A percentile compares a stretch with the other conserved stretches of the same genome.
These are phyloP conservation scores for Callorhinus ursinus DNA, from an alignment of 2,113 vertebrate species.

Conservation along the genomic window DNA sequence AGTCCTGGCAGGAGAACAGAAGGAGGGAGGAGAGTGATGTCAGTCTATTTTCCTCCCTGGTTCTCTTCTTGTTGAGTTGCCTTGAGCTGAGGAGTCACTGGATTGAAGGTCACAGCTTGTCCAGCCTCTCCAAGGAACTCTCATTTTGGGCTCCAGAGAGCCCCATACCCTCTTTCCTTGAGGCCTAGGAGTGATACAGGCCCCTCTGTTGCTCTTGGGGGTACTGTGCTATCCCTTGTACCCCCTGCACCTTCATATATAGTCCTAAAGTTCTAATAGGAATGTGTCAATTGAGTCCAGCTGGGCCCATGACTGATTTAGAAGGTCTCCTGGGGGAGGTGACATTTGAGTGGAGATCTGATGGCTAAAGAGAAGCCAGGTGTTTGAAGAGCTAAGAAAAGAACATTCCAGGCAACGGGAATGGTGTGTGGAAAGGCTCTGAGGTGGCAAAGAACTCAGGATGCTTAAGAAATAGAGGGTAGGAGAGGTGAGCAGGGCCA, in stretches of 20 bases:
- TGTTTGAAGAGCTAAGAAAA: not conserved
- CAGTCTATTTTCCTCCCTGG: not conserved
- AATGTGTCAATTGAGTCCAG: not conserved
- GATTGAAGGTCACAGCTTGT: not conserved
- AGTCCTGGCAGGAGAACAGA: not conserved
- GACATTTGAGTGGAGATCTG: not conserved
- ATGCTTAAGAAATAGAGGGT: not conserved
- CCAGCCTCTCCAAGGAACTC: not conserved
- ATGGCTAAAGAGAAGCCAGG: not conserved
- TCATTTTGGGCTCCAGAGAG: not conserved
- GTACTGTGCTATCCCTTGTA: not conserved
- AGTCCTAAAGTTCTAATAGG: not conserved
- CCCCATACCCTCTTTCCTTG: not conserved
- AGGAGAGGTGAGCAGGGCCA: not conserved
- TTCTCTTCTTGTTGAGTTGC: not conserved
- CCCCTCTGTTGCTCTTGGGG: not conserved
- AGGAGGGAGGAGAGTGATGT: not conserved
- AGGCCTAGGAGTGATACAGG: not conserved
- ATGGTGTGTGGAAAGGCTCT: not conserved
- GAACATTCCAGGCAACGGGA: not conserved
- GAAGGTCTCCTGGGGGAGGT: not conserved
- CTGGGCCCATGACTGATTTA: not conserved
- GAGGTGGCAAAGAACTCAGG: not conserved
- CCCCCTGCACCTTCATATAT: not conserved
- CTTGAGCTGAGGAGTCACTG: not conserved